These are phyloP conservation scores for Vombatus ursinus DNA, from an alignment of 2,113 vertebrate species.

Conservation along the genomic window DNA sequence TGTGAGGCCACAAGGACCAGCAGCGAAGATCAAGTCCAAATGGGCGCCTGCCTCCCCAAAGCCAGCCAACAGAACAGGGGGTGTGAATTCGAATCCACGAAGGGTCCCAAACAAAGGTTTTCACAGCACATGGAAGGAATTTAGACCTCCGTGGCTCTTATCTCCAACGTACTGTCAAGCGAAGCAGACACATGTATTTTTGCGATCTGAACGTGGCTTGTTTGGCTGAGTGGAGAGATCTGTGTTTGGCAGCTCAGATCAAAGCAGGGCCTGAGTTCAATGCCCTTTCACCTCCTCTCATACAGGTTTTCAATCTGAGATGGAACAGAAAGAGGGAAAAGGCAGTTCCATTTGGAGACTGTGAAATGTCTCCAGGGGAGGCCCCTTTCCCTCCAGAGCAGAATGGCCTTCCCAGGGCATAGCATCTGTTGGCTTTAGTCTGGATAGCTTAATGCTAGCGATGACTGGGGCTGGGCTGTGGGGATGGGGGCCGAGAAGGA, in stretches of 20 bases:
- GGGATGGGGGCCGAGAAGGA: neutral
- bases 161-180: constrained; percentile 44
- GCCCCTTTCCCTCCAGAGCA: constrained; percentile 74
- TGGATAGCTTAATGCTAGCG: constrained; percentile 50
- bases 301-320: constrained; percentile 72
- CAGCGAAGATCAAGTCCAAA: neutral
- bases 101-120: neutral
- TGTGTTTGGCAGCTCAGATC: constrained; percentile 70
- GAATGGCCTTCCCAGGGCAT: constrained; percentile 56
- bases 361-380: constrained; percentile 73
- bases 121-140: neutral
- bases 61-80: neutral
- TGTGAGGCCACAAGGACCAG: neutral
- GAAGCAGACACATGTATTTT: constrained; percentile 73
- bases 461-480: neutral
- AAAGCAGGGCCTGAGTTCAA: constrained; percentile 69
- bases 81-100: neutral
- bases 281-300: constrained; percentile 76
- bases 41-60: neutral
- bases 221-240: constrained; percentile 77
- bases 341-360: constrained; percentile 79
- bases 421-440: constrained; percentile 77
- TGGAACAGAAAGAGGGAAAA: constrained; percentile 74
- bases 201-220: constrained; percentile 66
- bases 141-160: neutral